phyloP scores from a whole-genome alignment of 2,888 invertebrate species.

The Pandemis corylana region DNA sequence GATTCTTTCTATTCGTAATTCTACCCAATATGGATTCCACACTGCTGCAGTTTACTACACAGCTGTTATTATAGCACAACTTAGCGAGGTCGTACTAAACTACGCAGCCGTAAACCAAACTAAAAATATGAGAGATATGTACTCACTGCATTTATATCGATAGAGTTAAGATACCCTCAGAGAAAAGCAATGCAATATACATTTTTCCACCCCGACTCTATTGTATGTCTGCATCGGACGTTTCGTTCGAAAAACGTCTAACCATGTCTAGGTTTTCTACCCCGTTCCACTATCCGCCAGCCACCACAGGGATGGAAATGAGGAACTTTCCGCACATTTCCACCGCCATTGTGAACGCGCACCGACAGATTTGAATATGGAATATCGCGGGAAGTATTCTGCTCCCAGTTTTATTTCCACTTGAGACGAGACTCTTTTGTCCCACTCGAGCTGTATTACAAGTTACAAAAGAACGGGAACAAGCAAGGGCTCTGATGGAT shows the following conservation, averaged over 20 bases:
- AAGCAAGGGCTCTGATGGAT: constrained; percentile 47
- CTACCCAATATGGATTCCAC: no score
- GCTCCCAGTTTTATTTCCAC: constrained; percentile 57
- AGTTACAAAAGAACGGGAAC: constrained; percentile 48
- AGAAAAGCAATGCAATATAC: constrained; percentile 14
- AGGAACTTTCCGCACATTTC: constrained; percentile 49
- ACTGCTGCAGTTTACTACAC: no score
- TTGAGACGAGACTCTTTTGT: constrained; percentile 54
- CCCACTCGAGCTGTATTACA: constrained; percentile 55
- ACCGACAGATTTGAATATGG: constrained; percentile 58
- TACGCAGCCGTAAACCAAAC: neutral
- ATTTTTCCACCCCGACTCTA: constrained; percentile 36
- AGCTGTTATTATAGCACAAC: no score
- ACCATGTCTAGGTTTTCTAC: constrained; percentile 31
- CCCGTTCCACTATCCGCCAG: constrained; percentile 23
- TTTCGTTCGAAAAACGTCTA: constrained; percentile 39
- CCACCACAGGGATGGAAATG: constrained; percentile 44
- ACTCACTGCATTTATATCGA: neutral
- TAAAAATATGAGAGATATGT: neutral
- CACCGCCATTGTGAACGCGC: constrained; percentile 47
- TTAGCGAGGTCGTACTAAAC: no score
- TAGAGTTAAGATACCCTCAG: neutral
- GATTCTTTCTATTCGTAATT: no score
- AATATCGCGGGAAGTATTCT: constrained; percentile 57
- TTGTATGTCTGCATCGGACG: constrained; percentile 45